Conservation (phyloP, 2,797 vertebrate species). For the Orientallactaga sibirica region DNA sequence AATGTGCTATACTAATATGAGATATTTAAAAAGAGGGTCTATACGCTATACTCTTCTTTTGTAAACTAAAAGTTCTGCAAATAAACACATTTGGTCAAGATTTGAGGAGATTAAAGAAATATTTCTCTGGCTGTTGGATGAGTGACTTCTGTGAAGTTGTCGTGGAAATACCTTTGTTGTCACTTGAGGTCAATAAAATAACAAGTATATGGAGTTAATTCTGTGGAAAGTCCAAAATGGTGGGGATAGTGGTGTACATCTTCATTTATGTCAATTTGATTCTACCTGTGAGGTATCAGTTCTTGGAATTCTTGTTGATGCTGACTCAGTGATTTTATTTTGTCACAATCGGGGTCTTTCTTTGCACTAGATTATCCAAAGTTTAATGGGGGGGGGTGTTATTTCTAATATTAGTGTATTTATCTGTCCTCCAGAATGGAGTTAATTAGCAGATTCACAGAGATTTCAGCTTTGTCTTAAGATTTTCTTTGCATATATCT, state of each 20-base stretch:
- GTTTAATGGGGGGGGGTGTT: neutral
- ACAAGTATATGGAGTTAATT: neutral
- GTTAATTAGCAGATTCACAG: constrained; percentile 3
- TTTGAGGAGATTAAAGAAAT: constrained; percentile 21
- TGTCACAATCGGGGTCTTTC: neutral
- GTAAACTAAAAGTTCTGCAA: constrained; percentile 1
- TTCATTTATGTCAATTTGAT: constrained; percentile 12
- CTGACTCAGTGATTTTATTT: neutral
- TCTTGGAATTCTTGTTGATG: constrained; percentile 9
- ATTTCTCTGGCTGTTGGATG: neutral
- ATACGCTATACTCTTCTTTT: neutral
- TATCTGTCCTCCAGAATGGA: neutral
- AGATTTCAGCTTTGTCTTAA: neutral
- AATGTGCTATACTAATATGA: neutral
- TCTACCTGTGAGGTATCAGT: neutral
- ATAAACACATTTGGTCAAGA: constrained; percentile 18
- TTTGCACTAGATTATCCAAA: neutral
- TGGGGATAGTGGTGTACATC: neutral
- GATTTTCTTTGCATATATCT: neutral
- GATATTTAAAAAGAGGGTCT: neutral
- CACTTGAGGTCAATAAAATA: neutral
- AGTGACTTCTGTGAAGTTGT: neutral
- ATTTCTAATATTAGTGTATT: constrained; percentile 15
- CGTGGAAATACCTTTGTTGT: neutral
- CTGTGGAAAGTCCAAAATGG: neutral